Evolutionary conservation across 2,113 vertebrate species (phyloP).

Genomic region (Oxyura jamaicensis): DNA sequence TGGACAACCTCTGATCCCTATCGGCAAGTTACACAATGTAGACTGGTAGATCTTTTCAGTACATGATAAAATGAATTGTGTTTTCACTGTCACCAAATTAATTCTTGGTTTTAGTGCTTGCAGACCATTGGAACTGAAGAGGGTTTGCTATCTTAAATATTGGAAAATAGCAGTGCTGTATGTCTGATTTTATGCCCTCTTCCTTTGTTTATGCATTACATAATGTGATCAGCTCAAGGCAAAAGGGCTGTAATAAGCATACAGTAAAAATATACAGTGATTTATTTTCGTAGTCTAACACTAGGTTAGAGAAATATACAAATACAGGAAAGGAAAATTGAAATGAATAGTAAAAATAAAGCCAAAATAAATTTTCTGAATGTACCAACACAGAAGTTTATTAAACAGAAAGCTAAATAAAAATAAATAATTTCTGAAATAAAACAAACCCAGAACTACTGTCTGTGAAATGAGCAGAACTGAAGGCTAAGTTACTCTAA

Average conservation of each 20-base stretch:
- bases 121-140: not conserved
- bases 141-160: not conserved
- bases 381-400: not conserved
- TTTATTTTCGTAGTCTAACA: not conserved
- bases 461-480: not conserved
- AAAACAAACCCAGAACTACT: not conserved
- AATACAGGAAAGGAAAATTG: not conserved
- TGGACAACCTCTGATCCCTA: conserved; percentile 55
- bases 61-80: conserved; percentile 6
- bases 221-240: not conserved
- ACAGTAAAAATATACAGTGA: not conserved
- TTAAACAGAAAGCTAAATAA: not conserved
- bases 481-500: not conserved
- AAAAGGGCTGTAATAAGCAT: not conserved
- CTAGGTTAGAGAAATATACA: not conserved
- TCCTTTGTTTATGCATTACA: not conserved
- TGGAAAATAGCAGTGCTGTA: not conserved
- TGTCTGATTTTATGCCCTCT: not conserved
- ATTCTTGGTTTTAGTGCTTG: not conserved
- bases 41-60: conserved; percentile 25
- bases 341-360: not conserved
- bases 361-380: not conserved
- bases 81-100: conserved; percentile 7
- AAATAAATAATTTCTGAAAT: not conserved
- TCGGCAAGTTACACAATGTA: not conserved